phyloP scores from a whole-genome alignment of 2,797 vertebrate genomes.

The Trachops cirrhosus region DNA sequence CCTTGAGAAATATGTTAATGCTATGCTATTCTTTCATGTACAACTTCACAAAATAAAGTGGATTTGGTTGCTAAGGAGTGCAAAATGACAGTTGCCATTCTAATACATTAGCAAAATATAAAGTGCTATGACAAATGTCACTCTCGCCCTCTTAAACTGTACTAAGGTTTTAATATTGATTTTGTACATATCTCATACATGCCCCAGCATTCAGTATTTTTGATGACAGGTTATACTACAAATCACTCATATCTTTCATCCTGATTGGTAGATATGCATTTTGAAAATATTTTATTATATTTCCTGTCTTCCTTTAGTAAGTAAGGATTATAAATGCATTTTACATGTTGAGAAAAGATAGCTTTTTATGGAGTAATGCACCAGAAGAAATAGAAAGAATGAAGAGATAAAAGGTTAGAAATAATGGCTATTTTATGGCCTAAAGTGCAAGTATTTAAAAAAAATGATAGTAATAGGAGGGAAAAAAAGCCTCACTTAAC shows the following conservation, averaged over 20 bases:
- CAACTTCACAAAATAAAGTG: conserved; percentile 52
- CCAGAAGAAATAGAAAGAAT: neutral
- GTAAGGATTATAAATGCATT: conserved; percentile 36
- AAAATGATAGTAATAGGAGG: neutral
- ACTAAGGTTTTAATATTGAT: conserved; percentile 63
- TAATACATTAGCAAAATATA: conserved; percentile 54
- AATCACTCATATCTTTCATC: conserved; percentile 52
- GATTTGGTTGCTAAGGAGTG: conserved; percentile 44
- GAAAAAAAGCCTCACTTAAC: neutral
- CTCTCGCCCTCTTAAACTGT: conserved; percentile 31
- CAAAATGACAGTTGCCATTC: conserved; percentile 37
- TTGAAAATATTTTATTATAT: conserved; percentile 28
- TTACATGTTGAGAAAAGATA: conserved; percentile 30
- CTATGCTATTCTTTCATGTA: conserved; percentile 8
- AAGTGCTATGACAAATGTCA: conserved; percentile 18
- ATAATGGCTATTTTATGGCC: neutral
- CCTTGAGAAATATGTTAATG: conserved; percentile 51
- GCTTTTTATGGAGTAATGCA: neutral
- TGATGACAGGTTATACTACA: conserved; percentile 49
- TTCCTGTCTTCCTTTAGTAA: neutral
- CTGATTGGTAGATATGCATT: conserved; percentile 18
- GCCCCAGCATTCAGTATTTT: neutral
- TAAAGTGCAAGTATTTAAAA: neutral
- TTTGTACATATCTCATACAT: neutral
- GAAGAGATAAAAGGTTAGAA: neutral